Base-by-base conservation (phyloP, 2,113 vertebrate genomes). In the Alligator sinensis region DNA sequence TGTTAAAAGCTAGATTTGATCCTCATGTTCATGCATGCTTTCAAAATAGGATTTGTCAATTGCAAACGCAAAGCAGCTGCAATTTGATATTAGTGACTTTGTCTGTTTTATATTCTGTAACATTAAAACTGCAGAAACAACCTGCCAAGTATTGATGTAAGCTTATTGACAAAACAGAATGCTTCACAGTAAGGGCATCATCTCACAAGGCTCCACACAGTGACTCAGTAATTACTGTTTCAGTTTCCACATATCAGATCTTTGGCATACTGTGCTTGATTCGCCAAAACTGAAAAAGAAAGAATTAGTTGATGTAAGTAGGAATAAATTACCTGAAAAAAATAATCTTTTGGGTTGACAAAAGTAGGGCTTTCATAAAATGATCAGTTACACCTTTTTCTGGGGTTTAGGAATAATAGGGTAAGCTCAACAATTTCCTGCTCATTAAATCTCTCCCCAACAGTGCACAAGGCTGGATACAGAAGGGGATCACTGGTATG, bases 31-130 rank as follows among this genome's bases (percentile, higher is more conserved):
- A 95, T 94, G 93, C 87, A 96, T 93, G 93, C 91, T 97, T 97
- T 97, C 97, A 96, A 97, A 97, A 96, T 82, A 95, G 96, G 95
- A 97, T 98, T 98, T 97, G 97, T 97, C 97, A 96, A 96, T 93
- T 95, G 86, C 80, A 94, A 88, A 97, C 97, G 94, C 95, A 97
- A 98, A 98, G 94, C 82, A 94, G 91, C 61, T 96, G 92, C 94
- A 93, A 81, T 96, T 90, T 97, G 18, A 90, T 96, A 92, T 96
- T 94, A 97, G 92, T 89, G 88, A 96, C 92, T 97, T 95, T 95
- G 96, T 97, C 96, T 96, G 88, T 86, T 97, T 97, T 90, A 96
- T 86, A 97, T 95, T 96, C 96, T 91, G 96, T 96, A 97, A 94
- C 94, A 96, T 94, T 96, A 94, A 91, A 97, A 92, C 94, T 95